These are phyloP conservation scores for Steinernema carpocapsae DNA, from an alignment of 2,888 invertebrate genomes.

Conservation along the genomic window DNA sequence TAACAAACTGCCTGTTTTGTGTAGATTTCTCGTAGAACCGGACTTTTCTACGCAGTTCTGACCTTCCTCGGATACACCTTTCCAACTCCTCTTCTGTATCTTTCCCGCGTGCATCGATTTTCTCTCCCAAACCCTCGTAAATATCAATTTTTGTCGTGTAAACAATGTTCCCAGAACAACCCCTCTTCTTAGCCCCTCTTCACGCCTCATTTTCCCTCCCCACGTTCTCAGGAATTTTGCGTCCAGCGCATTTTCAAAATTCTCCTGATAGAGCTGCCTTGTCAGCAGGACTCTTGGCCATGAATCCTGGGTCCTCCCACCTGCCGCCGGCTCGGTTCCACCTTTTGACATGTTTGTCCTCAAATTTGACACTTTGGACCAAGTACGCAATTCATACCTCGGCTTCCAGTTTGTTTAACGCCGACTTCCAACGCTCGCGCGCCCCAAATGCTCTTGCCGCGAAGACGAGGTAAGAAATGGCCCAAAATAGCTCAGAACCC, in stretches of 20 bases:
- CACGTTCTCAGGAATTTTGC: constrained; percentile 3
- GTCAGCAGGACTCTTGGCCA: no score
- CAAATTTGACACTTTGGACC: constrained; percentile 30
- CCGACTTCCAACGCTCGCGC: constrained; percentile 24
- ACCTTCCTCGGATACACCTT: no score
- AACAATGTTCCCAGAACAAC: constrained; percentile 5
- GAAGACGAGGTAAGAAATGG: constrained; percentile 31
- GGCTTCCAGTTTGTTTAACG: constrained; percentile 23
- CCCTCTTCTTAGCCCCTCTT: background rate
- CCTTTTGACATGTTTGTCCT: constrained; percentile 33
- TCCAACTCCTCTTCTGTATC: background rate
- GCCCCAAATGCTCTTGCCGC: constrained; percentile 30
- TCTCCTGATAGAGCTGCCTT: no score
- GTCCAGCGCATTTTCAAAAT: background rate
- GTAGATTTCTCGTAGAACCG: no score
- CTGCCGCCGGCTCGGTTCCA: background rate
- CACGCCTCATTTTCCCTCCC: constrained; percentile 7
- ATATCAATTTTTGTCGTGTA: constrained; percentile 30
- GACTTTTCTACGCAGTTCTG: no score
- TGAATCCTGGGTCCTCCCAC: no score
- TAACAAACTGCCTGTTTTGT: no score
- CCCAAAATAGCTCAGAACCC: no score
- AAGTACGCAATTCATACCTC: constrained; percentile 1
- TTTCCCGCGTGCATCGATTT: constrained; percentile 12
- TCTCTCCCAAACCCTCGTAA: constrained; percentile 4